These are phyloP conservation scores for Lindbergichthys nudifrons DNA, from an alignment of 2,797 vertebrate genomes.

Conservation along the genomic window DNA sequence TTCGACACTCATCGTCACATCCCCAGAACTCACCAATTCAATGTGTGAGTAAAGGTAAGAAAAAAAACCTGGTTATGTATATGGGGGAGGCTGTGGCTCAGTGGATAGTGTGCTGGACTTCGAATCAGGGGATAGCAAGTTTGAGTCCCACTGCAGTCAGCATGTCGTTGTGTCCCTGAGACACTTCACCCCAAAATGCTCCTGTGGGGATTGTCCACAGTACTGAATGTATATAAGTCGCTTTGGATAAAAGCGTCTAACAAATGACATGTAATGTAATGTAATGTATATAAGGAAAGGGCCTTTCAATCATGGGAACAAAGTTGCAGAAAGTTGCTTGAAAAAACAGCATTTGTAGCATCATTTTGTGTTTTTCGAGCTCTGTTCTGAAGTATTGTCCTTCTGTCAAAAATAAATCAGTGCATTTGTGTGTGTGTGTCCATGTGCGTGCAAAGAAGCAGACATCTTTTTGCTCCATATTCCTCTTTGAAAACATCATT, in stretches of 20 bases:
- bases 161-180: too few species aligned
- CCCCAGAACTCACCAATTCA: neutral
- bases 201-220: too few species aligned
- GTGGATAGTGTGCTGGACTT: too few species aligned
- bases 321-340: conserved; percentile 7
- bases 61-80: neutral
- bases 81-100: too few species aligned
- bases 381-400: conserved; percentile 16
- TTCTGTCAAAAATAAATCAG: conserved; percentile 11
- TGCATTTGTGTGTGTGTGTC: conserved; percentile 23
- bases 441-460: conserved; percentile 46
- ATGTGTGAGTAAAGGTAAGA: neutral
- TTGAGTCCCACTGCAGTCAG: too few species aligned
- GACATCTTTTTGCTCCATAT: conserved; percentile 50
- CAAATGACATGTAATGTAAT: too few species aligned
- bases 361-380: neutral
- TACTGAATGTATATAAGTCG: too few species aligned
- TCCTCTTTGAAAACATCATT: conserved; percentile 56
- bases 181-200: too few species aligned
- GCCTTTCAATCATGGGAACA: neutral
- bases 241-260: too few species aligned
- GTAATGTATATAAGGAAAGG: neutral
- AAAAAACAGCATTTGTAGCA: conserved; percentile 18
- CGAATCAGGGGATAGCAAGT: too few species aligned
- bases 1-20: neutral